Base-by-base conservation (phyloP, 2,888 invertebrate genomes). In the Latheticus oryzae region DNA sequence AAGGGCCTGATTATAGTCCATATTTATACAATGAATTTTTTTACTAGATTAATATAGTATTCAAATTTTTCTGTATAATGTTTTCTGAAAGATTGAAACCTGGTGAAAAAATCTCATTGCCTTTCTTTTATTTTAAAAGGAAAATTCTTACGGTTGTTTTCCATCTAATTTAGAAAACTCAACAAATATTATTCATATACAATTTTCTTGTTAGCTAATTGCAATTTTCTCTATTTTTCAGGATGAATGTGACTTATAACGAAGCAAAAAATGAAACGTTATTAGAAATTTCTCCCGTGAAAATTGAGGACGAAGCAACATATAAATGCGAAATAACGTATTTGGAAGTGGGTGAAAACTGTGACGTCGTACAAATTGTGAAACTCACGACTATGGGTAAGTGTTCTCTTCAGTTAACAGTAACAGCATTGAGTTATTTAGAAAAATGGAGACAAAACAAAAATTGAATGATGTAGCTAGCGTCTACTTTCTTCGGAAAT, bases 271-370 rank as follows among this genome's bases (percentile, higher is more conserved):
- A 86, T 0, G 83, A 82, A 68, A 87, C 89, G 0, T 85, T 85
- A 68, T 81, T 92, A 72, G 85, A 86, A 69, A 89, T 92, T 65
- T 81, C 82, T 17, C 82, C 85, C 40, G 83, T 91, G 7, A 82
- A 86, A 65, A 82, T 89, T 1, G 84, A 85, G 40, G 91, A 92
- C 73, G 91, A 92, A 66, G 91, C 90, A 0, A 83, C 88, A 37
- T 92, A 89, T 82, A 88, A 90, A 67, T 93, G 92, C 70, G 92
- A 92, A 78, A 89, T 91, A 73, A 91, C 91, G 0, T 91, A 91
- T 76, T 79, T 90, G 12, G 89, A 89, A 71, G 90, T 91, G 1
- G 85, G 87, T 0, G 90, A 91, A 65, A 87, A 87, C 73, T 92
- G 92, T 78, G 88, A 89, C 74, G 89, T 90, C 5, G 88, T 90